These are phyloP conservation scores for Microcebus lehilahytsara DNA, from an alignment of 2,113 vertebrate species.

Conservation along the genomic window DNA sequence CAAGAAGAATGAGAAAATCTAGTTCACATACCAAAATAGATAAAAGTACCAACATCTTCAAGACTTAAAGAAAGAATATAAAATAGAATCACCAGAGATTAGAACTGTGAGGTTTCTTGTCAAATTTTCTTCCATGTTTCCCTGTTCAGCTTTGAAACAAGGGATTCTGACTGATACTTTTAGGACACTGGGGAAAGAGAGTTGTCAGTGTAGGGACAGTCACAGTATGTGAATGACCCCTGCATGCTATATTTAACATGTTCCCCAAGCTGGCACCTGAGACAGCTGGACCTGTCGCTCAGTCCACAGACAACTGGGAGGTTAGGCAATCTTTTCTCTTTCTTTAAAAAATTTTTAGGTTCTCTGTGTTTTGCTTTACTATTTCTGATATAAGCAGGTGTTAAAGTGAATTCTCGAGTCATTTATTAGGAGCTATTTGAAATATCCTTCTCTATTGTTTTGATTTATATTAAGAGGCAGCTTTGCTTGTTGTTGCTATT, in stretches of 20 bases:
- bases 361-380: constrained; percentile 4
- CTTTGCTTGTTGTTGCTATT: not conserved
- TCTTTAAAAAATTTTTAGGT: constrained; percentile 4
- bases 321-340: not conserved
- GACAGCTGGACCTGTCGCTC: constrained; percentile 72
- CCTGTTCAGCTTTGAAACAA: constrained; percentile 13
- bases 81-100: not conserved
- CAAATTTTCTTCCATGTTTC: not conserved
- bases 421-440: not conserved
- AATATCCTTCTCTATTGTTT: not conserved
- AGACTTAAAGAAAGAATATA: not conserved
- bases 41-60: not conserved
- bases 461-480: not conserved
- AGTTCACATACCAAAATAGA: not conserved
- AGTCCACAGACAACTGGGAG: constrained; percentile 42
- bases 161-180: not conserved
- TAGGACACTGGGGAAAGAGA: not conserved
- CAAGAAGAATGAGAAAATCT: constrained; percentile 33
- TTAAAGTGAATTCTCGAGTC: not conserved
- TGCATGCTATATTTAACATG: constrained; percentile 65
- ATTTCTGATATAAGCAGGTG: not conserved
- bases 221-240: not conserved
- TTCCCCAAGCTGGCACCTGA: not conserved
- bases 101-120: not conserved
- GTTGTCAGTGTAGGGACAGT: not conserved